Evolutionary conservation across 2,113 vertebrate species (phyloP).

Genomic region (Nibea coibor): DNA sequence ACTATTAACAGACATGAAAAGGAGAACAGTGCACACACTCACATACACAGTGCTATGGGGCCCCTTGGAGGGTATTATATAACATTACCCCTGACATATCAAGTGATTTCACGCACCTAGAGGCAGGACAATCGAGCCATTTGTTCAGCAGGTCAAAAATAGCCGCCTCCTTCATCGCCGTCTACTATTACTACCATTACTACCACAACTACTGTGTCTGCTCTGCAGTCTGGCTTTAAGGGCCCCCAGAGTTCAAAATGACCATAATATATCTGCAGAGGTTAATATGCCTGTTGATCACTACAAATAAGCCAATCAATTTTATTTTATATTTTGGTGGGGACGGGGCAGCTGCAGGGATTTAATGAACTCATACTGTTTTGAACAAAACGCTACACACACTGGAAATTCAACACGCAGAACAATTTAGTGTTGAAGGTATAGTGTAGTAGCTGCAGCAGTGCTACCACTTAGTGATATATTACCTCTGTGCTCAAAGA

Average conservation of each 20-base stretch:
- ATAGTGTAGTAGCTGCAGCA: conserved; percentile 5
- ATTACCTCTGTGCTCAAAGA: conserved; percentile 28
- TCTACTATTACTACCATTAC: conserved; percentile 69
- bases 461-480: conserved; percentile 11
- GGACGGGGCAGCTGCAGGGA: background rate
- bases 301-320: background rate
- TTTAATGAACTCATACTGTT: conserved; percentile 27
- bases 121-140: conserved; percentile 77
- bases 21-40: background rate
- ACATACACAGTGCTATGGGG: conserved; percentile 31
- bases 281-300: conserved; percentile 35
- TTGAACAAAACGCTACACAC: conserved; percentile 37
- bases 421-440: conserved; percentile 33
- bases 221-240: conserved; percentile 24
- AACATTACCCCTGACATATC: conserved; percentile 77
- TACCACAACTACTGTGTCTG: conserved; percentile 43
- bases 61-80: conserved; percentile 73
- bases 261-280: conserved; percentile 45
- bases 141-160: conserved; percentile 78
- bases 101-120: conserved; percentile 79
- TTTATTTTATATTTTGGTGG: background rate
- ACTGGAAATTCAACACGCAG: conserved; percentile 10
- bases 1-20: conserved; percentile 32
- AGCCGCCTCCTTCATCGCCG: conserved; percentile 51
- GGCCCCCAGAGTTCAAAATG: conserved; percentile 4